Percentiles rank a stretch among this genome's conserved stretches.
These are phyloP conservation scores for Xerus inauris DNA, from an alignment of 2,113 vertebrate genomes.

Conservation along the genomic window DNA sequence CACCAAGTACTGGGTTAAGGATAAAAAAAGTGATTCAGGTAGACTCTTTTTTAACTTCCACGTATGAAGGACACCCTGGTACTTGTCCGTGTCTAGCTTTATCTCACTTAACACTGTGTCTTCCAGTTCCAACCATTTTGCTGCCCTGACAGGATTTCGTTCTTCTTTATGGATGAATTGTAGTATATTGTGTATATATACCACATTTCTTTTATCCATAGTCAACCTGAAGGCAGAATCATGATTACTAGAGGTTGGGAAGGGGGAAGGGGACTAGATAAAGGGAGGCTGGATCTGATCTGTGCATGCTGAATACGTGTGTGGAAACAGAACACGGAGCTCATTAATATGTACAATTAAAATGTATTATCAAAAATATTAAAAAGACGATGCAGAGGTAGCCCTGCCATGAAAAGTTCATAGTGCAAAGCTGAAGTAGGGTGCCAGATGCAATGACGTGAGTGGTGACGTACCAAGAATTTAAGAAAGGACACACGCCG, in stretches of 20 bases:
- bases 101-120: too few relatives aligned
- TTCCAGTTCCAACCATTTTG: neutral
- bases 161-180: neutral
- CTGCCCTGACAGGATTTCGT: neutral
- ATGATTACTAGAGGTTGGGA: neutral
- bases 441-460: neutral
- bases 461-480: neutral
- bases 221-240: neutral
- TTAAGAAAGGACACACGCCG: rapidly evolving
- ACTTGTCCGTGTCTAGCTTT: too few relatives aligned
- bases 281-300: neutral
- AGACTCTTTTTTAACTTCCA: too few relatives aligned
- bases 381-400: neutral
- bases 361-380: neutral
- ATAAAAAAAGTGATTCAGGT: neutral
- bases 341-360: neutral
- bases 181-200: neutral
- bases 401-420: neutral
- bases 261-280: neutral
- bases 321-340: neutral
- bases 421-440: neutral
- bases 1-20: neutral
- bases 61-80: too few relatives aligned
- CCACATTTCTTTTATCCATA: neutral
- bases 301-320: neutral